Evolutionary conservation across 2,888 invertebrate species (phyloP).

Genomic region (Stramonita haemastoma): DNA sequence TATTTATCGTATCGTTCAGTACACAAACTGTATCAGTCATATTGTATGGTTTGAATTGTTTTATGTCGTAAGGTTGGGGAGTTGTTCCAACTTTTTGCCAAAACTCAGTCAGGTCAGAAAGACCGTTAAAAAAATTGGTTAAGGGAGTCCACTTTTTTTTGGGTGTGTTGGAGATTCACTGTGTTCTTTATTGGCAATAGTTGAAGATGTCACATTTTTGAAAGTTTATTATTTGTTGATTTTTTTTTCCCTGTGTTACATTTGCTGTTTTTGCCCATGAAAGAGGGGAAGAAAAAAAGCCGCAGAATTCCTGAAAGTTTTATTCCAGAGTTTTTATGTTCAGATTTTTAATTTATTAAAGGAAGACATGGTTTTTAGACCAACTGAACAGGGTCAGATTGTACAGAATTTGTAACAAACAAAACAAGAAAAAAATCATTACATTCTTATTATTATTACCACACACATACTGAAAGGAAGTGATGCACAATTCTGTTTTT

Average conservation of each 20-base stretch:
- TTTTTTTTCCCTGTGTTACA: too few relatives aligned
- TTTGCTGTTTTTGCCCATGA: too few relatives aligned
- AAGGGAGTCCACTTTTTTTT: not conserved
- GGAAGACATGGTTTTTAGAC: not conserved
- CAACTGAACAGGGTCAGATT: not conserved
- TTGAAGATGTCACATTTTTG: too few relatives aligned
- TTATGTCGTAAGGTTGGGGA: not conserved
- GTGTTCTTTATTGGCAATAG: too few relatives aligned
- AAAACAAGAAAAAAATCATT: too few relatives aligned
- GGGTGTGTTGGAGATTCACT: too few relatives aligned
- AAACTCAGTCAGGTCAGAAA: not conserved
- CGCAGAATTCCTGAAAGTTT: too few relatives aligned
- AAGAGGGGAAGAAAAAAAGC: too few relatives aligned
- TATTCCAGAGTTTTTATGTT: too few relatives aligned
- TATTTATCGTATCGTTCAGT: not conserved
- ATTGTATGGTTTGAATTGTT: not conserved
- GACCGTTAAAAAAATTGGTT: not conserved
- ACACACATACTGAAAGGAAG: not conserved
- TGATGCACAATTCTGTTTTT: not conserved
- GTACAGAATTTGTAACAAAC: not conserved
- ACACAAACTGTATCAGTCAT: constrained; percentile 23
- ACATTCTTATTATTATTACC: not conserved
- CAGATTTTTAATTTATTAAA: too few relatives aligned
- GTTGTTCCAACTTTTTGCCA: not conserved
- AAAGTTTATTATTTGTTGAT: too few relatives aligned